Evolutionary conservation across 2,797 vertebrate species (phyloP).

Genomic region (Sandelia bainsii): DNA sequence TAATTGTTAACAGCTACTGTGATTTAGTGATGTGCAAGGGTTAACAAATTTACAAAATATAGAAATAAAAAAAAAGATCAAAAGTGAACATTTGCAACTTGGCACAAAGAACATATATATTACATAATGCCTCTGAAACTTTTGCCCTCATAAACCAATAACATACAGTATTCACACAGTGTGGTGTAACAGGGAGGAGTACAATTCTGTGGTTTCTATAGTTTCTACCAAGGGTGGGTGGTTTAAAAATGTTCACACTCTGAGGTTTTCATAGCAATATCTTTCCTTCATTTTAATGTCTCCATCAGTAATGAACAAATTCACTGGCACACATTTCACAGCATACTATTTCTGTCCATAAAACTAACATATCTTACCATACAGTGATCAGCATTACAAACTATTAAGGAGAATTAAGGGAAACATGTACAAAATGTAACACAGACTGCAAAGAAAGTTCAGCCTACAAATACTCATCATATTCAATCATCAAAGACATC

Average conservation of each 20-base stretch:
- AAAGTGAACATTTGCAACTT: constrained; percentile 81
- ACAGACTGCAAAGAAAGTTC: constrained; percentile 21
- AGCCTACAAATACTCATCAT: not conserved
- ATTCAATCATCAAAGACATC: constrained; percentile 35
- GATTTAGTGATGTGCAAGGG: constrained; percentile 62
- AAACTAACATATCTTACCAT: constrained; percentile 12
- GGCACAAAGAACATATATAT: constrained; percentile 85
- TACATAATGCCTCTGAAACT: constrained; percentile 60
- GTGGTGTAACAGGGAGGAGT: constrained; percentile 48
- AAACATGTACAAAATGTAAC: constrained; percentile 35
- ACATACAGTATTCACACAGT: constrained; percentile 45
- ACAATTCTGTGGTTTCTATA: constrained; percentile 1
- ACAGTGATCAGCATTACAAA: constrained; percentile 6
- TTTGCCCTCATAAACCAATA: constrained; percentile 19
- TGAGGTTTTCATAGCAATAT: constrained; percentile 28
- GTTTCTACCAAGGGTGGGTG: constrained; percentile 17
- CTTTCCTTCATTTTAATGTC: constrained; percentile 32
- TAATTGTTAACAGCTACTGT: constrained; percentile 64
- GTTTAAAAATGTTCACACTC: constrained; percentile 38
- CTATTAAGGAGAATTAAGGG: constrained; percentile 7
- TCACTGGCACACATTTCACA: constrained; percentile 38
- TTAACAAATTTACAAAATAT: constrained; percentile 59
- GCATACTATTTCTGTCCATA: constrained; percentile 4
- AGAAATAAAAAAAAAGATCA: constrained; percentile 33
- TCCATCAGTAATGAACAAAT: constrained; percentile 32